Conservation (phyloP, 30 jellyfish, hydroid and myxozoan species). For the Rhopilema esculentum region DNA sequence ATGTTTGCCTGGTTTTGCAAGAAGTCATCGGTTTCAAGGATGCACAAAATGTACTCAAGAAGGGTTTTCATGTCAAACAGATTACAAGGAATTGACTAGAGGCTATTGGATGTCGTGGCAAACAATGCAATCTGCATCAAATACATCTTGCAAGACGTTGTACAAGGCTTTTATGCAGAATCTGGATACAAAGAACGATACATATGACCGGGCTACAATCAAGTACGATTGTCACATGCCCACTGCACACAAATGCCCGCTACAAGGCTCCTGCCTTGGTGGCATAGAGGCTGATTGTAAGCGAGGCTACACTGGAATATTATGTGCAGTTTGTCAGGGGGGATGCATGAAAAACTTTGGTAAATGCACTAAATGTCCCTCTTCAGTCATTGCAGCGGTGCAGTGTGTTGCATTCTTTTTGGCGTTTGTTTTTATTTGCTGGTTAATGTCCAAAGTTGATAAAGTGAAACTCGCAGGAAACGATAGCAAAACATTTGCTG, state of each 20-base stretch:
- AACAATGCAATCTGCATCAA: background rate
- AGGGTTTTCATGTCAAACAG: constrained; percentile 43
- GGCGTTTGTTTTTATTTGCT: constrained; percentile 15
- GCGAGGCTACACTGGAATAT: constrained; percentile 22
- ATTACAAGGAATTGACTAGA: constrained; percentile 18
- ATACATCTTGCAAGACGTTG: background rate
- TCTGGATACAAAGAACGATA: constrained; percentile 17
- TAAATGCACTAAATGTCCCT: constrained; percentile 34
- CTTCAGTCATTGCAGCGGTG: constrained; percentile 7
- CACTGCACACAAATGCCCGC: constrained; percentile 42
- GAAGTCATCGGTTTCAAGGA: constrained; percentile 43
- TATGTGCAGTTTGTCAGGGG: constrained; percentile 43
- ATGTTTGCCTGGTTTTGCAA: constrained; percentile 55
- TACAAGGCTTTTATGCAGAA: constrained; percentile 16
- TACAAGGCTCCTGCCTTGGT: constrained; percentile 37
- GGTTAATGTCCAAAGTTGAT: constrained; percentile 16
- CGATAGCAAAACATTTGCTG: constrained; percentile 49
- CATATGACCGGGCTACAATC: constrained; percentile 11
- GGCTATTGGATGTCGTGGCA: constrained; percentile 63
- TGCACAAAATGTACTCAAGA: constrained; percentile 25
- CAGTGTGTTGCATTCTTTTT: constrained; percentile 8
- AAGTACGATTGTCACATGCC: constrained; percentile 20
- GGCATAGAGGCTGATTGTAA: constrained; percentile 39
- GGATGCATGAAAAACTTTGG: constrained; percentile 11
- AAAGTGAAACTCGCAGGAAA: constrained; percentile 1